Base-by-base conservation (phyloP, 1,140 invertebrate genomes). In the Wasmannia auropunctata region DNA sequence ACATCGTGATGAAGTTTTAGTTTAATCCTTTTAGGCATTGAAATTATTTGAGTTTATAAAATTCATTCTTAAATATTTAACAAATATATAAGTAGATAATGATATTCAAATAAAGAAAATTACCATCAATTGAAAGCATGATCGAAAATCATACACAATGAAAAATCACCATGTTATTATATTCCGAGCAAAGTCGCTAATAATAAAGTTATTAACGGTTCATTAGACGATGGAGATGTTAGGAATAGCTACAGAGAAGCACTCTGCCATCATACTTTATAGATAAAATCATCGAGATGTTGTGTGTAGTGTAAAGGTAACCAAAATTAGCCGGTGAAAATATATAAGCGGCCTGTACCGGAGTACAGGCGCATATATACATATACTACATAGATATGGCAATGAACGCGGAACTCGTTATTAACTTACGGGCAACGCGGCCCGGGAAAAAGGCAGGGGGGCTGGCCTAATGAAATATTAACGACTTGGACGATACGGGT, bases 381-480 rank as follows among this genome's bases (percentile, higher is more conserved):
- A 37, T 2, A 6, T 2, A 3, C 37, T 37, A 6, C 6, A 37
- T 87, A 80, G 22, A 34, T 65, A 65, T 80, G 72, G 28, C 77
- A 49, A 87, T 49, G 72, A 84, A 86, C 84, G 58, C 62, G 65
- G n/a, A 67, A 67, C 86, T 77, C 75, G 88, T 87, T 90, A 89
- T 90, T 88, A 90, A 88, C 88, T 84, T 43, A 28, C 11, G 34
- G n/a, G 25, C 54, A 54, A 63, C 49, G 54, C 14, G 3, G 62
- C 10, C n/a, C n/a, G 40, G 74, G 80, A 88, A 83, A 86, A 88
- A 81, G 40, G 56, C 49, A 54, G 62, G 25, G 62, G 62, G 79
- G 72, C 28, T 86, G 62, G 37, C 40, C 79, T 90, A 90, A 91
- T 91, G 89, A 91, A 91, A 91, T 91, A 90, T 91, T 91, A 91